Base-by-base conservation (phyloP, 2,888 invertebrate genomes). In the Rhorus exstirpatorius region DNA sequence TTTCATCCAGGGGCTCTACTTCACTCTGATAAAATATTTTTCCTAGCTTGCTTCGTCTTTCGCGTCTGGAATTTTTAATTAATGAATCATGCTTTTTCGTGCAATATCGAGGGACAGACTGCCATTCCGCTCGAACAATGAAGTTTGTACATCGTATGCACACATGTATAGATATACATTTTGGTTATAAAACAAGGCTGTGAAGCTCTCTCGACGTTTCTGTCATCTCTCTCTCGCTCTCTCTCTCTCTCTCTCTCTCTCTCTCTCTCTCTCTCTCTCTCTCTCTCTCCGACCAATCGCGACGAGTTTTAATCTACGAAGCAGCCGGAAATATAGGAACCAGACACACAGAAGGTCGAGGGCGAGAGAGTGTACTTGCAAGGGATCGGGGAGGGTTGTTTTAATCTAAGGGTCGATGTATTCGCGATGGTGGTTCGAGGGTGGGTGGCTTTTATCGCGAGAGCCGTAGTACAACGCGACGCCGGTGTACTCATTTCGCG, bases 401-500 rank as follows among this genome's bases (percentile, higher is more conserved):
- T 89, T 89, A 89, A 89, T 89, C 89, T 88, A 88, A 88, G 85
- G 87, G 85, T 85, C 84, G 85, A 87, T 84, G 87, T 86, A 85
- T 89, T 85, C 82, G 83, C 72, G 35, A 31, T 80, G 83, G 81
- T 77, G 82, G 83, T 74, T 79, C 79, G 76, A 74, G 81, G 81
- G 76, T 61, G 81, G 3, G 84, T 46, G 49, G 58, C 82, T 82
- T 82, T 84, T 83, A 85, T 83, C 83, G 71, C 21, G 68, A 70
- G 63, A 60, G 46, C 49, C 26, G 26, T 35, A 49, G n/a, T 67
- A 72, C 65, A 76, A 72, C 63, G 55, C 49, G 58, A 77, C 65
- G 78, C 72, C 68, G 53, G 80, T n/a, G n/a, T 77, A 60, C 83
- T 79, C 83, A 81, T 85, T 81, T 83, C 74, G 70, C 77, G 53